Base-by-base conservation (phyloP, 2,113 vertebrate genomes). In the Climacteris rufus region DNA sequence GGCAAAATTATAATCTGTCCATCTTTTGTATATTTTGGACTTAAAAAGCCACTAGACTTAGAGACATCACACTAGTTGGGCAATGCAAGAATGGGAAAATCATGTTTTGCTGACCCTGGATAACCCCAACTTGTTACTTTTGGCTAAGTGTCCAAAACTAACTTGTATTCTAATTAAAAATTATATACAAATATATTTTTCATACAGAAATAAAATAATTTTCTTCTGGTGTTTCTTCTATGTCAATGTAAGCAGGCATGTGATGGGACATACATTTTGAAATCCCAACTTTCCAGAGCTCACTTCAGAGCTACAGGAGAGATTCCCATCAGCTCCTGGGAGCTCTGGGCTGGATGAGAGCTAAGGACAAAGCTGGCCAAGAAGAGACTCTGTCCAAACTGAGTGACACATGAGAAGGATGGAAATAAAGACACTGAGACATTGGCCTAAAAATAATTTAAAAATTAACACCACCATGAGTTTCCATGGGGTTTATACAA, bases 381-480 rank as follows among this genome's bases (percentile, higher is more conserved):
- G 13, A 50, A 10, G 33, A 86, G 33, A 52, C 6, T 68, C 21
- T 57, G 27, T 50, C 35, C 44, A 70, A 47, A 25, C 19, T 5
- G 37, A 74, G n/a, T 6, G 23, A 59, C 37, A 12, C 0, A 0
- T 12, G 25, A 49, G 37, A 52, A 47, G 39, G 33, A 44, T 31
- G 22, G 21, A 81, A 80, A 45, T 14, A 60, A 84, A 87, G 22
- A 66, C 52, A 70, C 24, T 6, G 19, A 57, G 8, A 17, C 24
- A 74, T 0, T 35, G 23, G 25, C 20, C 18, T n/a, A 8, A 50
- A 24, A 57, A 10, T 66, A 19, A 1, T 4, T 1, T 0, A 22
- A 52, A 63, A 83, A 20, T n/a, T 19, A 70, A 16, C 9, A 65
- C 5, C 4, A 37, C 6, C 3, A 1, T 27, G n/a, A 45, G 1